A percentile compares a stretch with the other conserved stretches of the same genome.
Conservation (phyloP, 1,140 invertebrate genomes). For the Trichonephila clavipes region DNA sequence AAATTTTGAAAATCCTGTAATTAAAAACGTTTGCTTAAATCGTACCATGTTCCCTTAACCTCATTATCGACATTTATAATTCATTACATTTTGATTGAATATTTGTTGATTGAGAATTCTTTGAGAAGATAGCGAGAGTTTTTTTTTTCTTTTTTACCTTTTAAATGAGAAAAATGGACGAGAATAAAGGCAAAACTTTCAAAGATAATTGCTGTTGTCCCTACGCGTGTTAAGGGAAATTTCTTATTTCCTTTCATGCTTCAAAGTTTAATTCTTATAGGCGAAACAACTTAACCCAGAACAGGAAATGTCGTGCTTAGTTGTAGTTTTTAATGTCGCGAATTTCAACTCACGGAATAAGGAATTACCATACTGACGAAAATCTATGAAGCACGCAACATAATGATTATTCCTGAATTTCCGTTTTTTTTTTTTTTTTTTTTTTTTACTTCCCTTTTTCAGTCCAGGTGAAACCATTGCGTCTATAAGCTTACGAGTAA, state of each 20-base stretch:
- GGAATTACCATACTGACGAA: constrained; percentile 3
- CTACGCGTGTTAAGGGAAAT: constrained; percentile 34
- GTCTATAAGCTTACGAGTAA: background rate
- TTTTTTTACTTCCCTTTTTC: background rate
- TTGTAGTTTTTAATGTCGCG: constrained; percentile 35
- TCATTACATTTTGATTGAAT: too few species aligned
- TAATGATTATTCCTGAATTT: constrained; percentile 8
- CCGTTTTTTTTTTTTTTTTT: too few species aligned
- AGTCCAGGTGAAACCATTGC: background rate
- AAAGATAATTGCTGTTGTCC: constrained; percentile 1
- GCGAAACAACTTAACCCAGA: background rate
- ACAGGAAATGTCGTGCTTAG: constrained; percentile 30
- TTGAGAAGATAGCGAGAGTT: too few species aligned
- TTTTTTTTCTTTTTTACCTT: too few species aligned
- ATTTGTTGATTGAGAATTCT: too few species aligned
- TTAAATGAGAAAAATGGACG: background rate
- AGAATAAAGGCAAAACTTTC: background rate
- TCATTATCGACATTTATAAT: too few species aligned
- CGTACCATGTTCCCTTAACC: too few species aligned
- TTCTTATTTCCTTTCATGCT: constrained; percentile 19
- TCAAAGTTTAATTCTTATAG: background rate
- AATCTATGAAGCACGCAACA: constrained; percentile 20
- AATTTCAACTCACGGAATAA: constrained; percentile 5
- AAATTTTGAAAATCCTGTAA: too few species aligned
- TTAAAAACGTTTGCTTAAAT: too few species aligned